Evolutionary conservation across 2,888 invertebrate species (phyloP).

Genomic region (Mystacides longicornis): DNA sequence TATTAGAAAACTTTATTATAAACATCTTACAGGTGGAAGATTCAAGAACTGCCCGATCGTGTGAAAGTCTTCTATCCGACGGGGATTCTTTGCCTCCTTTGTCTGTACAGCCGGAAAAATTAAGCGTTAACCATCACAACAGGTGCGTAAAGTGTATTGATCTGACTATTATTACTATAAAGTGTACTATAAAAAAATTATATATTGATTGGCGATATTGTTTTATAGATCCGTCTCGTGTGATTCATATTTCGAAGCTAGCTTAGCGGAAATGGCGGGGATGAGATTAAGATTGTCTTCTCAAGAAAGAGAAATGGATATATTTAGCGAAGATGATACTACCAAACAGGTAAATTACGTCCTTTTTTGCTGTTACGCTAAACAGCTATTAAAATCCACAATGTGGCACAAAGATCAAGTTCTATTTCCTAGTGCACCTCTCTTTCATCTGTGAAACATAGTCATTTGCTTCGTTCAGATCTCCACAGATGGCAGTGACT

Average conservation of each 20-base stretch:
- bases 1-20: not conserved
- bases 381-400: too few relatives aligned
- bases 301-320: conserved; percentile 78
- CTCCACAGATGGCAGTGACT: too few relatives aligned
- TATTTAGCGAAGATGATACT: conserved; percentile 81
- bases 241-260: conserved; percentile 87
- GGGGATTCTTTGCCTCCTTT: conserved; percentile 69
- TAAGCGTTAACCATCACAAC: conserved; percentile 37
- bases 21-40: conserved; percentile 18
- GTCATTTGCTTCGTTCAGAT: too few relatives aligned
- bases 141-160: conserved; percentile 32
- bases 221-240: conserved; percentile 70
- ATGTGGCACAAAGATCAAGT: too few relatives aligned
- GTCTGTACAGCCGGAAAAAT: conserved; percentile 31
- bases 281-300: conserved; percentile 76
- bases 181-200: not conserved
- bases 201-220: not conserved
- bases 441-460: too few relatives aligned
- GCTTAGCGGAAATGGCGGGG: conserved; percentile 73
- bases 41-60: conserved; percentile 32
- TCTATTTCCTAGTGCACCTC: too few relatives aligned
- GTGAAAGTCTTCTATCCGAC: conserved; percentile 65
- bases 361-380: too few relatives aligned
- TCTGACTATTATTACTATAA: not conserved
- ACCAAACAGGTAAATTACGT: conserved; percentile 32